Conservation (phyloP, 2,797 vertebrate genomes). For the Pitangus sulphuratus region DNA sequence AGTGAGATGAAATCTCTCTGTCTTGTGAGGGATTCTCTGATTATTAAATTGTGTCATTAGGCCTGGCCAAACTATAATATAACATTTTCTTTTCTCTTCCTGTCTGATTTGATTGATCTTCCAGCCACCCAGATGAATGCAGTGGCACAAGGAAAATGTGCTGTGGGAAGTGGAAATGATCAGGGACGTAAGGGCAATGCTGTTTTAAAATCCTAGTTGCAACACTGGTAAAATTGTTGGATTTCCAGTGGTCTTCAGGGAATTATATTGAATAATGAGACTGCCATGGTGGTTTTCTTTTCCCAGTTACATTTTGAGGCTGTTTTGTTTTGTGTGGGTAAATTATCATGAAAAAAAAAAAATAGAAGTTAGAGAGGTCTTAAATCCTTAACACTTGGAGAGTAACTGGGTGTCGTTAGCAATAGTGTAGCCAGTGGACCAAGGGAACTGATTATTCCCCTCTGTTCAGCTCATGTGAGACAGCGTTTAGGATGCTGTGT, state of each 20-base stretch:
- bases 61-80: background rate
- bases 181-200: fast-evolving
- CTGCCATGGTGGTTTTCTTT: background rate
- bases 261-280: background rate
- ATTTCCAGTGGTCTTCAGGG: background rate
- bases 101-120: background rate
- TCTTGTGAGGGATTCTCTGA: background rate
- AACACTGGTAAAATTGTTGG: background rate
- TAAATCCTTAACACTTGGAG: background rate
- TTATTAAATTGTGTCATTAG: background rate
- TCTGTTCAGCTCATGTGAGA: background rate
- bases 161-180: background rate
- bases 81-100: background rate
- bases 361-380: background rate
- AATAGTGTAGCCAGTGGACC: background rate
- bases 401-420: background rate
- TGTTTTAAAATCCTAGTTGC: background rate
- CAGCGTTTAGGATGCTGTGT: background rate
- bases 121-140: background rate
- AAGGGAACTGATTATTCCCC: background rate
- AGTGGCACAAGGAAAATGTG: background rate
- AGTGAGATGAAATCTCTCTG: background rate
- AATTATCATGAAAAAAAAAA: background rate
- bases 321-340: background rate
- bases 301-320: background rate